Evolutionary conservation across 2,888 invertebrate species (phyloP).

Genomic region (Hypomecis punctinalis): DNA sequence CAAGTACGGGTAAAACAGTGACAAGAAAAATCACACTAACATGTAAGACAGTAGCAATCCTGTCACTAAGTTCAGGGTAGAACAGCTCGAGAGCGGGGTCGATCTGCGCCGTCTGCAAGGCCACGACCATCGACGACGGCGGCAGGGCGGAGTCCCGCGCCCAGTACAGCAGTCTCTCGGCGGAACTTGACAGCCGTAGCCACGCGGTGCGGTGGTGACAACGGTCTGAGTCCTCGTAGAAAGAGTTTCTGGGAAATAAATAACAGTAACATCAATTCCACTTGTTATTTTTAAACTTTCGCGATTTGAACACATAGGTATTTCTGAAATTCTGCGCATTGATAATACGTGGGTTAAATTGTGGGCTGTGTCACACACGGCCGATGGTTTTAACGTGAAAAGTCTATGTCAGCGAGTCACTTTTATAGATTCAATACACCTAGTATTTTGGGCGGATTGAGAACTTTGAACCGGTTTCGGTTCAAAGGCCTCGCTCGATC

Average conservation of each 20-base stretch:
- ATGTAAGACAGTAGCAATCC: conserved; percentile 59
- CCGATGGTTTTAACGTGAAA: too few species aligned
- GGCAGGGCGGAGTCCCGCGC: conserved; percentile 65
- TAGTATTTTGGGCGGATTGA: too few species aligned
- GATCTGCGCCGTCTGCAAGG: conserved; percentile 66
- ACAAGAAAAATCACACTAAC: conserved; percentile 45
- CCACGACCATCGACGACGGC: conserved; percentile 61
- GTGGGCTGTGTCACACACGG: too few species aligned
- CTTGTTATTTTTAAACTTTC: too few species aligned
- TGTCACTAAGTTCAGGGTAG: conserved; percentile 62
- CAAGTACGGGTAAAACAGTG: too few species aligned
- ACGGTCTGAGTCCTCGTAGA: conserved; percentile 54
- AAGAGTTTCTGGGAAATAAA: conserved; percentile 60
- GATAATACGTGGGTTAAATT: too few species aligned
- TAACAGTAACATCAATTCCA: not conserved
- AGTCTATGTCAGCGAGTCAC: too few species aligned
- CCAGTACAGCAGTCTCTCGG: conserved; percentile 64
- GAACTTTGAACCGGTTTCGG: too few species aligned
- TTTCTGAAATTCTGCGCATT: too few species aligned
- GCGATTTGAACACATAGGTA: not conserved
- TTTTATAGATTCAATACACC: too few species aligned
- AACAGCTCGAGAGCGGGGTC: conserved; percentile 70
- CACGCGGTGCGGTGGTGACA: conserved; percentile 65
- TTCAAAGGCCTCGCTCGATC: too few species aligned
- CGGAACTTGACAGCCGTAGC: conserved; percentile 62